Base-by-base conservation (phyloP, 2,113 vertebrate genomes). In the Cromileptes altivelis region DNA sequence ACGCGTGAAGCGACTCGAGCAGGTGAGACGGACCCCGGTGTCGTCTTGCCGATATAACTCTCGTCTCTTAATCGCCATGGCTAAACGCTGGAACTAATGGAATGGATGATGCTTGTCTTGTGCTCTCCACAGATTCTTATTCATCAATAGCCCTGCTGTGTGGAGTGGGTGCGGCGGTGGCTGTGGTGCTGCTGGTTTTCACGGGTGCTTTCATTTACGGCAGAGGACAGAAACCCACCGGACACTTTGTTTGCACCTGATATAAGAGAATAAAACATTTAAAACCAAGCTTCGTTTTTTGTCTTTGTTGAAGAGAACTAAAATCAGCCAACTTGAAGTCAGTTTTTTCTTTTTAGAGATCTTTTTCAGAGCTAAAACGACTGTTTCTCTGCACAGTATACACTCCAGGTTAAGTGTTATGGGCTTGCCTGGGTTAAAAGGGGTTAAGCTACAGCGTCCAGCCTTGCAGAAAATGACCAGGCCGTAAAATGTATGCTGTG, bases 241-340 rank as follows among this genome's bases (percentile, higher is more conserved):
- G 18, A 25, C n/a, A 84, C 30, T 2, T 33, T 23, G 84, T 91
- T 60, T 65, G 15, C 21, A 88, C 82, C 25, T 93, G 78, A 91
- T 67, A 47, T 25, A 57, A 76, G 67, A 72, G 30, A 88, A 92
- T 88, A 91, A 90, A 93, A 78, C 3, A 49, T 75, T 82, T 69
- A 11, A 4, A 52, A 19, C 50, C 11, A 27, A 57, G 63, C 23
- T 27, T 69, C 1, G 0, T 25, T 30, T 33, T 49, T 30, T 1
- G 4, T 53, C 10, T 19, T 40, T 57, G 13, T 33, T 55, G 33
- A 49, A 49, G 13, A 49, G 13, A 14, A 15, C 47, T 15, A 4
- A 68, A 42, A 56, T 3, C 13, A 10, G 23, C 40, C 40, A 25
- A 11, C 45, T 27, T 42, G 23, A 27, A 18, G 15, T 17, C 3